These are phyloP conservation scores for Branchellion lobata DNA, from an alignment of 2,888 invertebrate genomes.

Conservation along the genomic window DNA sequence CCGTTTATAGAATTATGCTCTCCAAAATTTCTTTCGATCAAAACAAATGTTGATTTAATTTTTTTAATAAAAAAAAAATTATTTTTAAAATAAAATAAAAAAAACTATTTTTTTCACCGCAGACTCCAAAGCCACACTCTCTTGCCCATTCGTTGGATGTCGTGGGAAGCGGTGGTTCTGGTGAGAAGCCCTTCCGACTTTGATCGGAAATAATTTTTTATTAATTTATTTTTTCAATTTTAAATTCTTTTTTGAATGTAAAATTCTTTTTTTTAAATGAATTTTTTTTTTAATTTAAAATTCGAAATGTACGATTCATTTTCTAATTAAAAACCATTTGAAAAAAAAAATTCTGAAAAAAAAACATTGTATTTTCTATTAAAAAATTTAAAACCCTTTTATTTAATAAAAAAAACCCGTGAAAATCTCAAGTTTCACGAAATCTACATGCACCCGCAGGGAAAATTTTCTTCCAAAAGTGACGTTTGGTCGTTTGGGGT, in stretches of 20 bases:
- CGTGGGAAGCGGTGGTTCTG: conserved; percentile 78
- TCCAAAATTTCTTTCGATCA: too few relatives aligned
- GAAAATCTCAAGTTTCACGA: neutral
- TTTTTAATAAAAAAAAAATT: too few relatives aligned
- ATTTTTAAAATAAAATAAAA: too few relatives aligned
- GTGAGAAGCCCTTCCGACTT: conserved; percentile 54
- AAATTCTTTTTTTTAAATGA: neutral
- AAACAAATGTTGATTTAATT: too few relatives aligned
- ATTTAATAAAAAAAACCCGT: too few relatives aligned
- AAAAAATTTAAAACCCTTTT: too few relatives aligned
- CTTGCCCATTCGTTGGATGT: conserved; percentile 84
- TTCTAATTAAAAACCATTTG: neutral
- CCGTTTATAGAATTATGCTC: too few relatives aligned
- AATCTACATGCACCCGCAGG: conserved; percentile 65
- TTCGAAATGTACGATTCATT: neutral
- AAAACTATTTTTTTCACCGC: conserved; percentile 63
- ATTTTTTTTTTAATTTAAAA: conserved; percentile 3
- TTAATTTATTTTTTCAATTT: neutral
- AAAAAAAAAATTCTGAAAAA: neutral
- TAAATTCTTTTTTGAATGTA: neutral
- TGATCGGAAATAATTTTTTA: too few relatives aligned
- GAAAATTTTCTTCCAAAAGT: conserved; percentile 80
- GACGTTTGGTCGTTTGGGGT: conserved; percentile 90
- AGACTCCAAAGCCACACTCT: conserved; percentile 82
- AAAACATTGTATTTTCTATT: too few relatives aligned